Percentiles rank a stretch among this genome's conserved stretches.
These are phyloP conservation scores for Gallinago undulata DNA, from an alignment of 2,113 vertebrate genomes.

Conservation along the genomic window DNA sequence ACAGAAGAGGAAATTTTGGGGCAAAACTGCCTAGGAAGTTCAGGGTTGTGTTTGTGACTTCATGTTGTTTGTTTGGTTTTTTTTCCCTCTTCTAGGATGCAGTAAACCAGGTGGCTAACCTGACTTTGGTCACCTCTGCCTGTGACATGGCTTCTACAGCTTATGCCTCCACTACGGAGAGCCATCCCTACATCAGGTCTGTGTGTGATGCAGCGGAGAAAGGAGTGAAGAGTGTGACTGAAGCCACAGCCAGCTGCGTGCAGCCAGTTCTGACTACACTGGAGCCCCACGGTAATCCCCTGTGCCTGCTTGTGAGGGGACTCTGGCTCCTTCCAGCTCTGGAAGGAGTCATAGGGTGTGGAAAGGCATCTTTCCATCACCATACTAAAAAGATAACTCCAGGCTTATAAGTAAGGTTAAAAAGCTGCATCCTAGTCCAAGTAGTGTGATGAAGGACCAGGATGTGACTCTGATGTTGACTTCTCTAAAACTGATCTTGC, in stretches of 20 bases:
- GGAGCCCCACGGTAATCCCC: constrained; percentile 84
- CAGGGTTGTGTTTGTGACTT: rapidly evolving
- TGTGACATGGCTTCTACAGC: constrained; percentile 74
- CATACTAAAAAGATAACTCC: rapidly evolving
- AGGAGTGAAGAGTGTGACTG: constrained; percentile 2
- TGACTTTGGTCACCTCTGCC: constrained; percentile 83
- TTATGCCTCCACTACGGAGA: constrained; percentile 84
- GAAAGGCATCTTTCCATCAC: not conserved
- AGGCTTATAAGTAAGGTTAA: not conserved
- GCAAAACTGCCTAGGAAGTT: not conserved
- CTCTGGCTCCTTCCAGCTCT: not conserved
- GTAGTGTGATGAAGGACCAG: not conserved
- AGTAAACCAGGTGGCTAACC: constrained; percentile 71
- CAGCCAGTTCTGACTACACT: constrained; percentile 84
- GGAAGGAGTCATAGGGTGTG: not conserved
- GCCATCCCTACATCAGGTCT: constrained; percentile 78
- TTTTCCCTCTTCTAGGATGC: constrained; percentile 49
- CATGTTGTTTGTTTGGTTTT: no score
- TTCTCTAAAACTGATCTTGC: not conserved
- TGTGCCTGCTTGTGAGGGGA: not conserved
- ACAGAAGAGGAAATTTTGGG: no score
- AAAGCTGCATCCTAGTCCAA: not conserved
- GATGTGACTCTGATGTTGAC: not conserved
- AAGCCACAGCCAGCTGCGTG: constrained; percentile 70
- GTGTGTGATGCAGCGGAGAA: constrained; percentile 81